These are phyloP conservation scores for Netelia inedita DNA, from an alignment of 2,888 invertebrate species.

Conservation along the genomic window DNA sequence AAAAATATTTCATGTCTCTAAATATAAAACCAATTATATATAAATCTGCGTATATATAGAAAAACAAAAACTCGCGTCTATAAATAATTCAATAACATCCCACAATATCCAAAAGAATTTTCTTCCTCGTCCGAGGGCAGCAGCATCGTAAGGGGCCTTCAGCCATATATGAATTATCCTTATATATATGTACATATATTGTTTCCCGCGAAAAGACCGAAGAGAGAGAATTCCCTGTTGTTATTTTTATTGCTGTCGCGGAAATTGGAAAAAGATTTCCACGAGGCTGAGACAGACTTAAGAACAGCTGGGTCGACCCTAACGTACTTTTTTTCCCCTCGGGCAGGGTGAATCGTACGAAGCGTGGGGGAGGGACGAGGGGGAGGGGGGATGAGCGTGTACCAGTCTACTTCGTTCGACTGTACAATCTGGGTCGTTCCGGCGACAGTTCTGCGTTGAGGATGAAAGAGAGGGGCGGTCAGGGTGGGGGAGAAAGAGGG, in stretches of 20 bases:
- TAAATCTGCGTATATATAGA: not conserved
- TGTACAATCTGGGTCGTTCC: constrained; percentile 14
- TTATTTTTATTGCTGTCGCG: constrained; percentile 20
- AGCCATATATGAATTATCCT: constrained; percentile 1
- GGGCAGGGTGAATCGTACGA: not conserved
- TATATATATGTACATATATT: not conserved
- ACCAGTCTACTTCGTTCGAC: not conserved
- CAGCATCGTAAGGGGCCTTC: too few relatives aligned
- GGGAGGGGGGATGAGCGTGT: not conserved
- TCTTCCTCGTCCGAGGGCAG: not conserved
- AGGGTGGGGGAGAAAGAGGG: not conserved
- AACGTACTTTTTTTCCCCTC: not conserved
- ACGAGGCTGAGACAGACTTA: constrained; percentile 10
- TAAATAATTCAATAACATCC: constrained; percentile 19
- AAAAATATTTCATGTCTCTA: too few relatives aligned
- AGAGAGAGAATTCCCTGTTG: constrained; percentile 6
- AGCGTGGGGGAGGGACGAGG: not conserved
- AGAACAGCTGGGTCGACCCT: constrained; percentile 22
- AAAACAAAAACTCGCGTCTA: not conserved
- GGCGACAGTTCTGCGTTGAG: not conserved
- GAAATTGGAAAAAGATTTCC: constrained; percentile 34
- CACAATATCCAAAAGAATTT: constrained; percentile 8
- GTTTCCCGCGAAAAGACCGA: not conserved
- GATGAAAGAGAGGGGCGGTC: not conserved
- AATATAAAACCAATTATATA: too few relatives aligned